Base-by-base conservation (phyloP, 23 tunicate genomes). In the Trididemnum miniatum region DNA sequence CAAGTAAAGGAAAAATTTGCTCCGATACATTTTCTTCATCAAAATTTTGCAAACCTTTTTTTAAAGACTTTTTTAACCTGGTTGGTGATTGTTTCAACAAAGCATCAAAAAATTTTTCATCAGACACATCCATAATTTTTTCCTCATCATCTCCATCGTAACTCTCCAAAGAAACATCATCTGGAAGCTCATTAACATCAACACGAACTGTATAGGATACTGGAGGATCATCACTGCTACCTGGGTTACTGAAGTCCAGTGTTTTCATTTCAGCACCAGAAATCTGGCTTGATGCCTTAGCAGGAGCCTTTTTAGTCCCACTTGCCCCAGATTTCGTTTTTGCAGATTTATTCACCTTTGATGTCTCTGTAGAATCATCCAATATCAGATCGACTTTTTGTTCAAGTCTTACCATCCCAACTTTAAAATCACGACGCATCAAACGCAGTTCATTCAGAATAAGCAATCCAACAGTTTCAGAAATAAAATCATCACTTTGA, bases 141-240 rank as follows among this genome's bases (percentile, higher is more conserved):
- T n/a, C n/a, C 7, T 69, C 75, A 15, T 73, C 32, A 37, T 73
- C 59, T 73, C 38, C 79, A 39, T 38, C 30, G 38, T 9, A 38
- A 28, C 59, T 40, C 20, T 73, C 79, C 20, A 40, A 7, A 2
- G 59, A 40, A 2, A 40, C 7, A n/a, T 73, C 79, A 38, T 73
- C 79, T 38, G 57, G 59, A 37, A 73, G 59, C 12, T 73, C 79
- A 39, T 73, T 73, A 2, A 73, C 79, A 73, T 73, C 79, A 20
- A 73, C 59, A 15, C 24, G 57, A 20, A 73, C 79, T 1, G 59
- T 73, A 24, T 20, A 73, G 4, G 67, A 12, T 20, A 3, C 29
- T 20, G 26, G 28, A 22, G 4, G 5, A 3, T 62, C 67, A 12
- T 62, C 67, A 20, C 26, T 26, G n/a, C 29, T 24, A 24, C n/a